Conservation (phyloP, 37 sponge, comb jelly and placozoan species). For the Lycopodina hypogea region DNA sequence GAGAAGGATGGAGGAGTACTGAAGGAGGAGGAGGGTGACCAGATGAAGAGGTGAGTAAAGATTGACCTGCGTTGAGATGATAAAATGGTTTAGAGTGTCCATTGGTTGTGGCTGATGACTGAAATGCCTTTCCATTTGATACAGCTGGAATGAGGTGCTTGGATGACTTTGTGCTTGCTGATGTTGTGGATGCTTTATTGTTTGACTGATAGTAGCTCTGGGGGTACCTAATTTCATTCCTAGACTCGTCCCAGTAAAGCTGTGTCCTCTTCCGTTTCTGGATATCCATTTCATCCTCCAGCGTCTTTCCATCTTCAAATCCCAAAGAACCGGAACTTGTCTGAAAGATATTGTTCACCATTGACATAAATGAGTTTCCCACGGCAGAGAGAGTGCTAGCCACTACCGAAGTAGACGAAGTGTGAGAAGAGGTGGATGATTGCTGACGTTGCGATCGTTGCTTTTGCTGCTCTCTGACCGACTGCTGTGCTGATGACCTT, state of each 20-base stretch:
- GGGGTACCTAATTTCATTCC: conserved; percentile 34
- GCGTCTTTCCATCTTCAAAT: conserved; percentile 40
- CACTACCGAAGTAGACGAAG: conserved; percentile 6
- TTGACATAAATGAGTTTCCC: conserved; percentile 27
- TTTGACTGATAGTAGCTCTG: conserved; percentile 24
- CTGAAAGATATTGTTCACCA: conserved; percentile 14
- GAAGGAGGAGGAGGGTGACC: not conserved
- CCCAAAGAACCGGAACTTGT: not conserved
- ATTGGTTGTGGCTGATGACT: not conserved
- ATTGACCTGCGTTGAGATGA: not conserved
- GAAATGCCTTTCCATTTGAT: not conserved
- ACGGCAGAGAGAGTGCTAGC: conserved; percentile 39
- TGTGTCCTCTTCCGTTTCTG: conserved; percentile 13
- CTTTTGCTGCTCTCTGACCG: not conserved
- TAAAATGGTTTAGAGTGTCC: not conserved
- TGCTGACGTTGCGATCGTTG: not conserved
- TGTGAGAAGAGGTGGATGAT: not conserved
- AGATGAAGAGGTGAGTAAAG: too few relatives aligned
- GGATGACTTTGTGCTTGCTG: not conserved
- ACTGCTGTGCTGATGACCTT: not conserved
- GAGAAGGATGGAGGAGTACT: not conserved
- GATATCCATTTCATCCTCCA: conserved; percentile 50
- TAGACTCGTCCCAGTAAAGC: conserved; percentile 38
- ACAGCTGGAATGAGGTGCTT: not conserved
- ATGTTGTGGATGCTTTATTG: not conserved